Evolutionary conservation across 2,113 vertebrate species (phyloP).

Genomic region (Eurystomus gularis): DNA sequence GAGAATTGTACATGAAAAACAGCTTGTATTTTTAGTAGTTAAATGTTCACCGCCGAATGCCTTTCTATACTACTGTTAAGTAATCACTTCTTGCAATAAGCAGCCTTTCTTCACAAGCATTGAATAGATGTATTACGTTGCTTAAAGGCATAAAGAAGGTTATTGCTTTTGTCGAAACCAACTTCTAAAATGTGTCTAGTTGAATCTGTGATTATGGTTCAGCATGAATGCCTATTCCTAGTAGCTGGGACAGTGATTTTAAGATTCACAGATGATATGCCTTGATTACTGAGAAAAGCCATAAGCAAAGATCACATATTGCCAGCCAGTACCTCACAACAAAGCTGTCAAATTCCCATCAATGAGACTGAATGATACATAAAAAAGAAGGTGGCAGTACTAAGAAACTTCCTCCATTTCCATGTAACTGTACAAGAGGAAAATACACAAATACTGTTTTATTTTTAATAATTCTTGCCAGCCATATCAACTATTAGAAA

Average conservation of each 20-base stretch:
- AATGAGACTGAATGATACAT: not conserved
- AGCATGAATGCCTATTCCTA: constrained; percentile 44
- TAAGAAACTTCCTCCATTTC: constrained; percentile 22
- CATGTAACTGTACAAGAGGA: not conserved
- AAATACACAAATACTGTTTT: not conserved
- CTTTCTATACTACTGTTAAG: not conserved
- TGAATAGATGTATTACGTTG: not conserved
- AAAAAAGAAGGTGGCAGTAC: not conserved
- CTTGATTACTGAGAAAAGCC: constrained; percentile 27
- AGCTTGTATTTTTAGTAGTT: constrained; percentile 44
- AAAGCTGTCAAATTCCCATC: not conserved
- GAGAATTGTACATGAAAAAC: constrained; percentile 7
- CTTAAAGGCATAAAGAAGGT: constrained; percentile 19
- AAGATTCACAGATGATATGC: constrained; percentile 28
- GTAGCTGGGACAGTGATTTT: constrained; percentile 18
- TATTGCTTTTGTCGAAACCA: constrained; percentile 35
- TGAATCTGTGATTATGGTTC: not conserved
- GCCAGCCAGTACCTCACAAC: not conserved
- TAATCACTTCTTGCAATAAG: constrained; percentile 34
- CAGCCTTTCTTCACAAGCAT: constrained; percentile 26
- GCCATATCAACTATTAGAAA: not conserved
- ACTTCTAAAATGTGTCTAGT: constrained; percentile 9
- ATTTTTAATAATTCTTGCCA: not conserved
- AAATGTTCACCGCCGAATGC: not conserved
- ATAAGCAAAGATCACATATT: not conserved